Evolutionary conservation across 2,888 invertebrate genomes (phyloP).

Genomic region (Nasonovia ribisnigri): DNA sequence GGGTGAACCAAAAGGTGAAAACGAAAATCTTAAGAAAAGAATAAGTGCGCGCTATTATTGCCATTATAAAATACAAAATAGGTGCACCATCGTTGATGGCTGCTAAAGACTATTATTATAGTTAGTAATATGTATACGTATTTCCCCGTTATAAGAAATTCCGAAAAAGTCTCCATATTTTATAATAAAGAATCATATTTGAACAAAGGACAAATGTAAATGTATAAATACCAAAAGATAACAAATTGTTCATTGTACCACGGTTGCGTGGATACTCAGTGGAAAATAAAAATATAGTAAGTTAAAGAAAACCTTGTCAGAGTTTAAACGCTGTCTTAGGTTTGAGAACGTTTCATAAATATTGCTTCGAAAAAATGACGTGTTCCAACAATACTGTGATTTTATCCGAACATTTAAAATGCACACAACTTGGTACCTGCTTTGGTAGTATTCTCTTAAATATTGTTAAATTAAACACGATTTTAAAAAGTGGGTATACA

Average conservation of each 20-base stretch:
- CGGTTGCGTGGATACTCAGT: background rate
- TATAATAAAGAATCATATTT: background rate
- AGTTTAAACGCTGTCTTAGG: background rate
- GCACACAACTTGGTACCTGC: background rate
- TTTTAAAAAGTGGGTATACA: background rate
- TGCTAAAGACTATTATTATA: background rate
- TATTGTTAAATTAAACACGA: background rate
- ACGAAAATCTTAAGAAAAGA: slow-evolving; percentile 21
- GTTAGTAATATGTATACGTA: background rate
- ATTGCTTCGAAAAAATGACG: background rate
- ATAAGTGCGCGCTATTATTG: background rate
- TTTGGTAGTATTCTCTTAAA: background rate
- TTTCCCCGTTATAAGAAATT: background rate
- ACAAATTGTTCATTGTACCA: background rate
- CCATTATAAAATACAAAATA: slow-evolving; percentile 24
- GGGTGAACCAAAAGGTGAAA: slow-evolving; percentile 24
- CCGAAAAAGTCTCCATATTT: background rate
- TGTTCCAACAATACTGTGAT: background rate
- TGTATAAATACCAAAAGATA: background rate
- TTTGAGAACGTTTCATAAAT: background rate
- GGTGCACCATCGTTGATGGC: background rate
- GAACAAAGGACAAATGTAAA: background rate
- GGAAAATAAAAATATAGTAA: background rate
- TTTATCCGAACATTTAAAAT: background rate
- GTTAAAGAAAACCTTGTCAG: background rate